phyloP scores from a whole-genome alignment of 2,888 invertebrate genomes.

The Amphipoea oculea region DNA sequence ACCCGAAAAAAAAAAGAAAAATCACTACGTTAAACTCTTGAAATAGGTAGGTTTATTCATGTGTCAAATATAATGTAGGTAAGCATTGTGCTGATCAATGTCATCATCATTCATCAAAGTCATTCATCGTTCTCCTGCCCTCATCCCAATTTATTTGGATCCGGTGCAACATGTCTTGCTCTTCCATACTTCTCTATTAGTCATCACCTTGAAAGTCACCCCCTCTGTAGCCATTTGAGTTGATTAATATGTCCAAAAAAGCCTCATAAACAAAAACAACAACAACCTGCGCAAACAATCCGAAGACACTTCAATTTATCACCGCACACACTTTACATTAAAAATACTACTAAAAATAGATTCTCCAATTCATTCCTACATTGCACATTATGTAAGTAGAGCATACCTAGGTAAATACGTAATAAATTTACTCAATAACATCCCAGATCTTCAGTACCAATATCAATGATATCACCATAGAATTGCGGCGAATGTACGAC shows the following conservation, averaged over 20 bases:
- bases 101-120: background rate
- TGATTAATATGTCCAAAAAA: background rate
- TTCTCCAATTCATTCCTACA: slow-evolving; percentile 2
- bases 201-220: too few species aligned
- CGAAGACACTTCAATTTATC: background rate
- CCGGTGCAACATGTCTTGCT: background rate
- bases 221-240: background rate
- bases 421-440: slow-evolving; percentile 40
- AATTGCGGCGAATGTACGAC: slow-evolving; percentile 27
- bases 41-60: background rate
- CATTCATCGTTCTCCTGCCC: background rate
- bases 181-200: background rate
- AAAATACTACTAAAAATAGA: slow-evolving; percentile 1
- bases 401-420: slow-evolving; percentile 17
- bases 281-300: background rate
- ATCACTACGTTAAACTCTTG: too few species aligned
- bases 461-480: slow-evolving; percentile 42
- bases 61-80: background rate
- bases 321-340: background rate
- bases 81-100: background rate
- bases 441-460: slow-evolving; percentile 7
- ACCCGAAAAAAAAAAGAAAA: background rate
- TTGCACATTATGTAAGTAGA: slow-evolving; percentile 25
- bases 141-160: background rate
- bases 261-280: background rate